Percentiles rank a stretch among this genome's conserved stretches.
These are phyloP conservation scores for Melospiza georgiana DNA, from an alignment of 2,113 vertebrate genomes.

Conservation along the genomic window DNA sequence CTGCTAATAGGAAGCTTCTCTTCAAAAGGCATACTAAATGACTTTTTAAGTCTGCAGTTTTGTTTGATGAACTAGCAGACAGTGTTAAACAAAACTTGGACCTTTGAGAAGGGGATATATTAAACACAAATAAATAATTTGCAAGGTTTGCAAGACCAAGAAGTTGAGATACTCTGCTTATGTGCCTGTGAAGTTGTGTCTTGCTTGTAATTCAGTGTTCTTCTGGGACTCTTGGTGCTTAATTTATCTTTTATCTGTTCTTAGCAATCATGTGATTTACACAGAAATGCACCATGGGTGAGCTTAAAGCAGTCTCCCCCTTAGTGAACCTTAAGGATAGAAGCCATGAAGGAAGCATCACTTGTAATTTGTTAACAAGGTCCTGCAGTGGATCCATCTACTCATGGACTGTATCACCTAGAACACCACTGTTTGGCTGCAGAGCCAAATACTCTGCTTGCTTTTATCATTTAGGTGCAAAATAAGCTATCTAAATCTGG, in stretches of 20 bases:
- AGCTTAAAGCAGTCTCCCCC: not conserved
- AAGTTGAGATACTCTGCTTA: not conserved
- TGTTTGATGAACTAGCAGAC: not conserved
- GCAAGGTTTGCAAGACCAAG: not conserved
- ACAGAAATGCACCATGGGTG: not conserved
- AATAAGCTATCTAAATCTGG: not conserved
- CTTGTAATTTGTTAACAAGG: not conserved
- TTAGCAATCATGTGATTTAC: not conserved
- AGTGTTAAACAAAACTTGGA: not conserved
- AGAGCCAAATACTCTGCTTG: not conserved
- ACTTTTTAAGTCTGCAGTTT: not conserved
- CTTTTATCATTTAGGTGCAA: not conserved
- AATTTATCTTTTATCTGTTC: not conserved
- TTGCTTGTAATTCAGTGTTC: not conserved
- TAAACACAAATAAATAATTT: not conserved
- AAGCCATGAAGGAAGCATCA: not conserved
- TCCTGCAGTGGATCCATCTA: not conserved
- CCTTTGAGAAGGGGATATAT: not conserved
- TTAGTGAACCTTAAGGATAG: not conserved
- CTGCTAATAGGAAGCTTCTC: not conserved
- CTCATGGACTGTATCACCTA: not conserved
- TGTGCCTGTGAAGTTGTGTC: not conserved
- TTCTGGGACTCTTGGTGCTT: not conserved
- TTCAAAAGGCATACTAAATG: not conserved
- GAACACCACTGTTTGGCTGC: not conserved